Conservation (phyloP, 2,888 invertebrate species). For the Campaea margaritaria region DNA sequence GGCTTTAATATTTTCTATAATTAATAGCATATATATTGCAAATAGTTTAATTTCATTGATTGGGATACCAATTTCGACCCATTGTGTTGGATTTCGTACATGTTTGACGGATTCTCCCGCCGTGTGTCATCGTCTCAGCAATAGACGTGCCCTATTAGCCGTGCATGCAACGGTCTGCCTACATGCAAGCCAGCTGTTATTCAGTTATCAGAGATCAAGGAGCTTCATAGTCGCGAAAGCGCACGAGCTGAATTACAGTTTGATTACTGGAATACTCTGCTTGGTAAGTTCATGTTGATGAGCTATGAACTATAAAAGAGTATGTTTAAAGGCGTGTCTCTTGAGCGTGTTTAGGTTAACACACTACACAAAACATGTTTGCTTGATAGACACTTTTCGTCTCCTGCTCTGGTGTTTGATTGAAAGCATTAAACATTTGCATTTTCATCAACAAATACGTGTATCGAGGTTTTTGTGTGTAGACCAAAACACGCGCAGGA, state of each 20-base stretch:
- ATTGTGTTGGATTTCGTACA: neutral
- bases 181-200: slow-evolving; percentile 68
- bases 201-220: slow-evolving; percentile 68
- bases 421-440: too few relatives aligned
- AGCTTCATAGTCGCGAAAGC: slow-evolving; percentile 52
- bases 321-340: too few relatives aligned
- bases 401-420: too few relatives aligned
- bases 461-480: too few relatives aligned
- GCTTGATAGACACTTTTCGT: too few relatives aligned
- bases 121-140: slow-evolving; percentile 51
- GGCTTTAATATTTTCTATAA: too few relatives aligned
- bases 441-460: too few relatives aligned
- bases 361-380: too few relatives aligned
- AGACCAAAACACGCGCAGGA: too few relatives aligned
- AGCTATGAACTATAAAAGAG: neutral
- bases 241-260: slow-evolving; percentile 51
- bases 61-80: neutral
- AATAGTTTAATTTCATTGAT: too few relatives aligned
- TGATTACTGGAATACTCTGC: slow-evolving; percentile 43
- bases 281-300: neutral
- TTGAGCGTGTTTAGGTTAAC: too few relatives aligned
- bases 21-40: too few relatives aligned
- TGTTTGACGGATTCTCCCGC: neutral
- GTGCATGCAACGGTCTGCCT: slow-evolving; percentile 61
- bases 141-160: slow-evolving; percentile 63